Evolutionary conservation across 2,888 invertebrate species (phyloP).

Genomic region (Nemotelus nigrinus): DNA sequence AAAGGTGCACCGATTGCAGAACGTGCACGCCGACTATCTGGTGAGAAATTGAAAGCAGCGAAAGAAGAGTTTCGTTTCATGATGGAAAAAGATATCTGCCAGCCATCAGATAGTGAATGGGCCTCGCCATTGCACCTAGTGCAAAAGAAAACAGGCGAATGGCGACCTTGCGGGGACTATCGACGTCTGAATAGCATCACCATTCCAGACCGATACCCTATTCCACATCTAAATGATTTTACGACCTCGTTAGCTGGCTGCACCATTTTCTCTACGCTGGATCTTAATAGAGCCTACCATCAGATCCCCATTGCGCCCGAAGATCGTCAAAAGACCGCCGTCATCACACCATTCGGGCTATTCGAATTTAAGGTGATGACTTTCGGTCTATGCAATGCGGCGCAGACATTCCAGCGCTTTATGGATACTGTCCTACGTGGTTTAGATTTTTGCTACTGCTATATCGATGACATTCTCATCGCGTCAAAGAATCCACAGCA

Average conservation of each 20-base stretch:
- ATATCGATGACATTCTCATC: constrained; percentile 53
- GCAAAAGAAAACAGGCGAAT: constrained; percentile 50
- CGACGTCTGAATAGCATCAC: constrained; percentile 31
- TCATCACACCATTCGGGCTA: constrained; percentile 56
- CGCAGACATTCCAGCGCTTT: constrained; percentile 2
- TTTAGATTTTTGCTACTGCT: constrained; percentile 43
- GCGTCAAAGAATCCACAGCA: constrained; percentile 50
- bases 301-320: constrained; percentile 11
- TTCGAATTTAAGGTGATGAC: constrained; percentile 55
- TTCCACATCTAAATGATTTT: constrained; percentile 35
- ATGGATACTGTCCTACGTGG: constrained; percentile 52
- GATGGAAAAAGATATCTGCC: constrained; percentile 21
- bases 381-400: constrained; percentile 50
- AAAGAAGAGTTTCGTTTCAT: constrained; percentile 14
- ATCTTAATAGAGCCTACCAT: constrained; percentile 55
- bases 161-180: constrained; percentile 44
- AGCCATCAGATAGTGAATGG: constrained; percentile 27
- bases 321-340: constrained; percentile 4
- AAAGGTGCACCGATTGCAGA: background rate
- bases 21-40: no score
- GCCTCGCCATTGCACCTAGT: constrained; percentile 49
- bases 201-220: constrained; percentile 32
- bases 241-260: constrained; percentile 14
- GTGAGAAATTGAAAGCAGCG: background rate
- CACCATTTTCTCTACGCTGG: constrained; percentile 52